These are phyloP conservation scores for Corythaeola cristata DNA, from an alignment of 2,113 vertebrate species.

Conservation along the genomic window DNA sequence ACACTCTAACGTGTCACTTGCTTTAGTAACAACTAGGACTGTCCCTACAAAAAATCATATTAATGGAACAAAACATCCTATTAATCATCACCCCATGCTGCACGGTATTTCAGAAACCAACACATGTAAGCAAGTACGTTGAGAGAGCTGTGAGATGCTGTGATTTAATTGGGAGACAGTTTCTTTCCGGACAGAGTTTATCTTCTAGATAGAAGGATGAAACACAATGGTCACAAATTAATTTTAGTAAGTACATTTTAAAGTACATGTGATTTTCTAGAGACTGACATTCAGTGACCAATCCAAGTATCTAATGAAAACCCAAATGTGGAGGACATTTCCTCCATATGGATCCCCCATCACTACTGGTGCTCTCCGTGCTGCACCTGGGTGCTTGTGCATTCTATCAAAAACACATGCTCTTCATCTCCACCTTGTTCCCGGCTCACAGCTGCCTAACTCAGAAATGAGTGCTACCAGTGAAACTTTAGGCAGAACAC, in stretches of 20 bases:
- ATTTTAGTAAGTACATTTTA: background rate
- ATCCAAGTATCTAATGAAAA: background rate
- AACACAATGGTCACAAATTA: background rate
- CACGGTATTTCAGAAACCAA: background rate
- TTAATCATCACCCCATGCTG: background rate
- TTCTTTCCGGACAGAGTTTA: background rate
- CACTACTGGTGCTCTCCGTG: background rate
- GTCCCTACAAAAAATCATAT: background rate
- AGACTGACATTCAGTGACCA: background rate
- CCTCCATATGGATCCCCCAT: background rate
- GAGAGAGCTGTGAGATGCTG: background rate
- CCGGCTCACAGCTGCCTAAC: background rate
- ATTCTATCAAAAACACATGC: background rate
- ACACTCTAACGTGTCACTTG: background rate
- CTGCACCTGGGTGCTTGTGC: background rate
- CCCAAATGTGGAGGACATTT: background rate
- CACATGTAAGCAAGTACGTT: accelerated
- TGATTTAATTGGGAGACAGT: background rate
- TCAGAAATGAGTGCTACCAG: background rate
- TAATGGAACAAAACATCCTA: background rate
- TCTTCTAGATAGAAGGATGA: background rate
- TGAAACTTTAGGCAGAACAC: background rate
- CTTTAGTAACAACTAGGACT: background rate
- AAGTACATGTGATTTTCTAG: background rate
- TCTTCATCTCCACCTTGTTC: background rate